phyloP scores from a whole-genome alignment of 1,140 invertebrate species.

The Drosophila sechellia region DNA sequence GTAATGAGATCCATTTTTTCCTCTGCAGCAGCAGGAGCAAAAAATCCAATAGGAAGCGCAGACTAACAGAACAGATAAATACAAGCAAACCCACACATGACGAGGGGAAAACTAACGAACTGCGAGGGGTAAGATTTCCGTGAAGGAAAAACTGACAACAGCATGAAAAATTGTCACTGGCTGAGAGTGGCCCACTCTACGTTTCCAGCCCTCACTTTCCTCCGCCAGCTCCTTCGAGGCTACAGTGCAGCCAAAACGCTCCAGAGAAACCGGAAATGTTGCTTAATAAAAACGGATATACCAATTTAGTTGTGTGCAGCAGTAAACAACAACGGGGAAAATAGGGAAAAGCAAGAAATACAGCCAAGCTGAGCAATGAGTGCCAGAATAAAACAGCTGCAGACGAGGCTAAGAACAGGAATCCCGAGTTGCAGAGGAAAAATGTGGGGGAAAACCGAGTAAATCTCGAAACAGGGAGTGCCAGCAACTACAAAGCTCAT shows the following conservation, averaged over 20 bases:
- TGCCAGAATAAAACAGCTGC: conserved; percentile 64
- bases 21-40: conserved; percentile 9
- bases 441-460: background rate
- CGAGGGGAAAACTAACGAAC: conserved; percentile 69
- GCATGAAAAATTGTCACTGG: conserved; percentile 81
- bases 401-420: conserved; percentile 35
- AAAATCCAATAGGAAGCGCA: conserved; percentile 1
- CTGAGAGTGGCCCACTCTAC: conserved; percentile 53
- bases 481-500: conserved; percentile 68
- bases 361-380: conserved; percentile 64
- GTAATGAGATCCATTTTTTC: conserved; percentile 69
- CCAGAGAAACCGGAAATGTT: conserved; percentile 79
- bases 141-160: conserved; percentile 74
- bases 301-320: conserved; percentile 80
- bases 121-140: conserved; percentile 46
- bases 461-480: conserved; percentile 6
- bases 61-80: conserved; percentile 54
- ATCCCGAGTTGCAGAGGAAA: background rate
- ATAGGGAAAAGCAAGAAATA: conserved; percentile 33
- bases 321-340: conserved; percentile 46
- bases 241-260: conserved; percentile 67
- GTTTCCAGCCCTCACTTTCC: background rate
- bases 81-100: conserved; percentile 43
- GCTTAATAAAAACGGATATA: conserved; percentile 83
- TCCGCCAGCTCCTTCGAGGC: conserved; percentile 2